Base-by-base conservation (phyloP, 2,888 invertebrate species). In the Stenodema calcarata region DNA sequence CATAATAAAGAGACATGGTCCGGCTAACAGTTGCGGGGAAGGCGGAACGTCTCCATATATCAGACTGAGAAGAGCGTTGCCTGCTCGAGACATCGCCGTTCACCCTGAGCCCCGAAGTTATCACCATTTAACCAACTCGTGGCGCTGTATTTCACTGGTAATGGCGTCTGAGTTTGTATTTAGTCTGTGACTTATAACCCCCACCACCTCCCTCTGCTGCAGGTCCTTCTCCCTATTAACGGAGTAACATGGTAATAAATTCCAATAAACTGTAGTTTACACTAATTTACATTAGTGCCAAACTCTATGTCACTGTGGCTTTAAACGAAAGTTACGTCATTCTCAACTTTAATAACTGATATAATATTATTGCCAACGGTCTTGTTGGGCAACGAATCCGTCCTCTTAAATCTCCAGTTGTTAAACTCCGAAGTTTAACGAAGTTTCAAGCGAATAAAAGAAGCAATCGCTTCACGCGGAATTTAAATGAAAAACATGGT, bases 101-200 rank as follows among this genome's bases (percentile, higher is more conserved):
- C 73, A 73, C 35, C 73, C 80, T 80, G 80, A 50, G 80, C 44
- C 28, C 30, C 28, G 27, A 80, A 80, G 80, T 80, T 80, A 80
- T 80, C 80, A 50, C 54, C 80, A 80, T 80, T 80, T 80, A 80
- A 80, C 80, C 80, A 28, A 28, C 80, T 47, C 12, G 4, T 11
- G 14, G 28, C 27, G 54, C 80, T 23, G 80, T 80, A 80, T 80
- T 54, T 80, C 80, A 80, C 80, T 27, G n/a, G 80, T 80, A 80
- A 80, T 28, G 80, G 80, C 80, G 30, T 23, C 47, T 28, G 28
- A 30, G 47, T n/a, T 16, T 80, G 50, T 80, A 78, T 54, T 80
- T 42, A 44, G 44, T 23, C 42, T 4, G 44, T 80, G 54, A 80
- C 80, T 50, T 80, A 80, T 80, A 16, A 12, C 73, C 12, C 27